A percentile compares a stretch with the other conserved stretches of the same genome.
Evolutionary conservation across 64 coral and sea anemone species (phyloP).

Genomic region (Montipora sp.): DNA sequence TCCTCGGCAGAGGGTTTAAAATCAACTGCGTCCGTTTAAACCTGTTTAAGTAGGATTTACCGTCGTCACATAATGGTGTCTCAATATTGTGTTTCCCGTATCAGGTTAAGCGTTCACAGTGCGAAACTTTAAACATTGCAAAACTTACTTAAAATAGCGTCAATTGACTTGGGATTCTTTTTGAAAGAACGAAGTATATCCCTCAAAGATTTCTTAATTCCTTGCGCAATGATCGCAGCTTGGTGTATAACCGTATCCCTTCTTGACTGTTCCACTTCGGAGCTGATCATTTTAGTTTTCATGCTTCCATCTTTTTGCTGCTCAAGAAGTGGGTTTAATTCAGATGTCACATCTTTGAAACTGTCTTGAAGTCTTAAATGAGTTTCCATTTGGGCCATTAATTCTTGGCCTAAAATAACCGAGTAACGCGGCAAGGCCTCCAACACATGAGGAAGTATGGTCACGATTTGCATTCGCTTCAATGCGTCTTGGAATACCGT

Average conservation of each 20-base stretch:
- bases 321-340: not conserved
- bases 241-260: not conserved
- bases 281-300: not conserved
- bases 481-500: slow-evolving; percentile 73
- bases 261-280: not conserved
- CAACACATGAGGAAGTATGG: slow-evolving; percentile 43
- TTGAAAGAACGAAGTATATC: slow-evolving; percentile 74
- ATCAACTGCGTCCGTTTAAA: too few species aligned
- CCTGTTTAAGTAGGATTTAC: too few species aligned
- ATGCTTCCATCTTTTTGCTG: not conserved
- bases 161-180: slow-evolving; percentile 77
- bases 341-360: not conserved
- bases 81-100: not conserved
- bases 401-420: slow-evolving; percentile 60
- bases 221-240: not conserved
- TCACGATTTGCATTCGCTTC: slow-evolving; percentile 60
- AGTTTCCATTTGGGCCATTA: slow-evolving; percentile 29
- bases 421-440: slow-evolving; percentile 55
- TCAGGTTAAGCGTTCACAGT: not conserved
- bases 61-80: too few species aligned
- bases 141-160: slow-evolving; percentile 64
- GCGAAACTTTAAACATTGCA: not conserved
- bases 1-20: too few species aligned
- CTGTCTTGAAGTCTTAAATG: slow-evolving; percentile 45
- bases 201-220: slow-evolving; percentile 63